Evolutionary conservation across 2,113 vertebrate genomes (phyloP), one percentile per base, ranked within the genome.

Genomic region (Ageneiosus marmoratus): DNA sequence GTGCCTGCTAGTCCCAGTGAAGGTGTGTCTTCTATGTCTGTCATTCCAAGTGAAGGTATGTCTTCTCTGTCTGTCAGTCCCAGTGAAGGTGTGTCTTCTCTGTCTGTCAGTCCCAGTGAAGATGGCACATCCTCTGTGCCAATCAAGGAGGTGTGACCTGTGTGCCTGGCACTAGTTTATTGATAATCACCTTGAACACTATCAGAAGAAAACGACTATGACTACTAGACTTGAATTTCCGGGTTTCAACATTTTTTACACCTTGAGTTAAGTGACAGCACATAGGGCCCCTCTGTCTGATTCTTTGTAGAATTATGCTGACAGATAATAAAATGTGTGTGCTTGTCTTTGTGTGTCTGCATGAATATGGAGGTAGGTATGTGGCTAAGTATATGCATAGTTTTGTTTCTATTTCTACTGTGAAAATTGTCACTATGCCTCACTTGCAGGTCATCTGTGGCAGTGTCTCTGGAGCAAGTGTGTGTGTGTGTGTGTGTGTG

Each of bases 361-460:
- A 34, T 55, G 32, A 72, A 55, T 60, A 50, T 72, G 8, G 50
- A 50, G 18, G 53, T 84, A 24, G 72, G 51, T 60, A 32, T 62
- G 37, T 55, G 63, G 69, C 12, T 70, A 44, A 27, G n/a, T n/a
- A 50, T 69, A 32, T 78, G 75, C 20, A 32, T 60, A 70, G 65
- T 81, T 62, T 41, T 74, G 51, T 65, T 86, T 86, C 41, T 81
- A 81, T 86, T 82, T 12, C 83, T 84, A 82, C 85, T 80, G 83
- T 32, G 73, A 79, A 90, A 77, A 72, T 53, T 83, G 48, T 84
- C 32, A 48, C 50, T 34, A 34, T 32, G 16, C 63, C 58, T 74
- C 6, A 62, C n/a, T 93, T 91, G 90, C 90, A 83, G 87, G 86
- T 69, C 83, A 77, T 85, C 88, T 91, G 87, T 86, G 86, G 84